Percentiles rank a stretch among this genome's conserved stretches.
phyloP scores from a whole-genome alignment of 2,888 invertebrate genomes.

The Dryococelus australis region DNA sequence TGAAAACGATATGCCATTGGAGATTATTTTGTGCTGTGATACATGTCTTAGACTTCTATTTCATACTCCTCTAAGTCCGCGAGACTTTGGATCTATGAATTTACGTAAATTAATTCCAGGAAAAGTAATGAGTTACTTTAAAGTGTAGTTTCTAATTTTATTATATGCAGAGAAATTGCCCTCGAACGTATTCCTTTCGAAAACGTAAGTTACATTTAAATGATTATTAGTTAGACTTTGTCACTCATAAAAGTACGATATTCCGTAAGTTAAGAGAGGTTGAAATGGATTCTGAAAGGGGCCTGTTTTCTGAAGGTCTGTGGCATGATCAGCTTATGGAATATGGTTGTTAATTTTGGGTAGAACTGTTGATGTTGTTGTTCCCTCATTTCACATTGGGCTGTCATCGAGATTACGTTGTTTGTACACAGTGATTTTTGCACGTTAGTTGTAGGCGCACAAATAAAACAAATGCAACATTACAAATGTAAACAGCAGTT shows the following conservation, averaged over 20 bases:
- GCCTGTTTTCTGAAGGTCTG: background rate
- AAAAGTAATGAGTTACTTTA: too few species aligned
- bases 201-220: too few species aligned
- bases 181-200: too few species aligned
- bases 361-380: slow-evolving; percentile 25
- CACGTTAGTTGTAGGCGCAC: slow-evolving; percentile 42
- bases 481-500: slow-evolving; percentile 28
- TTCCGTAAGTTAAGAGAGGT: background rate
- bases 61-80: too few species aligned
- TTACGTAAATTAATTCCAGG: too few species aligned
- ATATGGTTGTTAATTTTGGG: slow-evolving; percentile 6
- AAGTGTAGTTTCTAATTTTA: too few species aligned
- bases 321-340: background rate
- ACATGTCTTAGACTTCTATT: too few species aligned
- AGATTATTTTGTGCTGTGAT: too few species aligned
- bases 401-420: slow-evolving; percentile 40
- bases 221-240: too few species aligned
- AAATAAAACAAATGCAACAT: slow-evolving; percentile 32
- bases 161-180: too few species aligned
- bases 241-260: background rate
- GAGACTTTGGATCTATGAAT: too few species aligned
- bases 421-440: slow-evolving; percentile 41
- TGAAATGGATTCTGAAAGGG: background rate
- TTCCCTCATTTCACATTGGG: slow-evolving; percentile 19
- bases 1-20: too few species aligned